Base-by-base conservation (phyloP, 1,140 invertebrate species). In the Drosophila nebulosa region DNA sequence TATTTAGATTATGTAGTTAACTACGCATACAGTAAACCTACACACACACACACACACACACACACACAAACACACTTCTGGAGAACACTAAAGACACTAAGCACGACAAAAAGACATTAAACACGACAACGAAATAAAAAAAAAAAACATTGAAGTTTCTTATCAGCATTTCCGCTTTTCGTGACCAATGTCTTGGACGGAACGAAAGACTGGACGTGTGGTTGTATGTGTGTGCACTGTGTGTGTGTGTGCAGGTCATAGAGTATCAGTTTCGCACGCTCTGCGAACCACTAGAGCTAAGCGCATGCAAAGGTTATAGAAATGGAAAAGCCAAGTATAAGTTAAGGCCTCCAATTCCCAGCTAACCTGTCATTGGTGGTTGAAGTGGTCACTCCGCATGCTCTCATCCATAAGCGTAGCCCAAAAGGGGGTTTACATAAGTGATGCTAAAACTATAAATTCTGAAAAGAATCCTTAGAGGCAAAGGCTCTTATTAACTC, bases 81-180 rank as follows among this genome's bases (percentile, higher is more conserved):
- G 56, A 51, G 56, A 65, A 63, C 80, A 69, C 86, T 85, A 89
- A 86, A 81, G 89, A 90, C 88, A 90, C 81, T 90, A 89, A 90
- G 84, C 89, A 90, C 89, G 89, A 83, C 83, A 90, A 90, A 90
- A 90, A 86, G 88, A 90, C 89, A 90, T 90, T 90, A 90, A 90
- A 90, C 88, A 90, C 88, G 88, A 88, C 88, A 90, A 88, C 79
- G 88, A 81, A 88, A 90, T 89, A 90, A 83, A 74, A 27, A 26
- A 27, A 26, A 27, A 69, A 88, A 90, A 90, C 80, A 90, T 89
- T 89, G 80, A 80, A 79, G 74, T 85, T 90, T 65, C 89, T 90
- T 90, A 90, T 90, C 89, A 90, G 89, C 84, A 90, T 72, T 90
- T 90, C 89, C 89, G 89, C 78, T 86, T 90, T 88, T 90, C 89